A percentile compares a stretch with the other conserved stretches of the same genome.
Conservation (phyloP, 2,888 invertebrate genomes). For the Neoscelio sp. region DNA sequence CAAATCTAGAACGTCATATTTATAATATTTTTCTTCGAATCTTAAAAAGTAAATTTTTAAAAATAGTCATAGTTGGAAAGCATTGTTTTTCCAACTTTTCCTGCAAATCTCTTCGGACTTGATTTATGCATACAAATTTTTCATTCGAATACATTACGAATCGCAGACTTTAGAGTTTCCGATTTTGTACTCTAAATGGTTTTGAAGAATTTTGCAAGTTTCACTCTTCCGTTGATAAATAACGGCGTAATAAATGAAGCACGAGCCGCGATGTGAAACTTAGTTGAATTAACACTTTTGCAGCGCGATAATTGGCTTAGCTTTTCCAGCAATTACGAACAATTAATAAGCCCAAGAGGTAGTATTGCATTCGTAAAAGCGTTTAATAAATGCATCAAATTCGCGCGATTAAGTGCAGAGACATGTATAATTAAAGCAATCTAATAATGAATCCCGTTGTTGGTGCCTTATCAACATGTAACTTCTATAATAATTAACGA, state of each 20-base stretch:
- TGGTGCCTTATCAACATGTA: slow-evolving; percentile 12
- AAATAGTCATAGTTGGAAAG: too few relatives aligned
- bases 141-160: slow-evolving; percentile 25
- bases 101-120: slow-evolving; percentile 4
- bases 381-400: slow-evolving; percentile 48
- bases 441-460: slow-evolving; percentile 27
- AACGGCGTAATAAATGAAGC: slow-evolving; percentile 38
- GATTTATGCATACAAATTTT: slow-evolving; percentile 27
- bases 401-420: slow-evolving; percentile 13
- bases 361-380: slow-evolving; percentile 32
- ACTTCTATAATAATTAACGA: neutral
- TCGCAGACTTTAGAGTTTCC: slow-evolving; percentile 18
- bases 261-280: slow-evolving; percentile 26
- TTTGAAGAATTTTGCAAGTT: slow-evolving; percentile 35
- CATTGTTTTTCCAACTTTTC: too few relatives aligned
- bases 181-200: slow-evolving; percentile 7
- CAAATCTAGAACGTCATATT: too few relatives aligned
- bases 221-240: slow-evolving; percentile 37
- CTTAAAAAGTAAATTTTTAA: neutral
- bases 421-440: slow-evolving; percentile 36
- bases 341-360: slow-evolving; percentile 40
- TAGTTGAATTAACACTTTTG: slow-evolving; percentile 54
- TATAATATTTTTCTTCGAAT: neutral
- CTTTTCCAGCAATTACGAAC: slow-evolving; percentile 38
- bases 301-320: slow-evolving; percentile 43